Base-by-base conservation (phyloP, 2,888 invertebrate species). In the Cataglyphis altisquamis region DNA sequence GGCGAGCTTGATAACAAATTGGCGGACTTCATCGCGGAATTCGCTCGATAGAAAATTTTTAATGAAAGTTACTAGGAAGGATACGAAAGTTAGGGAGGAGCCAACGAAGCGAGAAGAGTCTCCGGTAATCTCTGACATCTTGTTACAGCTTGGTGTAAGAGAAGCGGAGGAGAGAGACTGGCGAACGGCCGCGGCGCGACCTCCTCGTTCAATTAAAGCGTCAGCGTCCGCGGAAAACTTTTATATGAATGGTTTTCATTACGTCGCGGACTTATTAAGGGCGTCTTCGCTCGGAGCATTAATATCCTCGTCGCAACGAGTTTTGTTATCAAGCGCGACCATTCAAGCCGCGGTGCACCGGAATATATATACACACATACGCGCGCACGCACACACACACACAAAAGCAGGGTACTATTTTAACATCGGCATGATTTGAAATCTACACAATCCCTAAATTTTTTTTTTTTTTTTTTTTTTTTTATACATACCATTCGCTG, bases 161-260 rank as follows among this genome's bases (percentile, higher is more conserved):
- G 87, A 82, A 57, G 66, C 32, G 82, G 39, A 75, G 25, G 77
- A 83, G 85, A 48, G 48, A 83, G 85, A 86, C 77, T 82, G 82
- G 73, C 87, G 80, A 85, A 81, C 70, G 84, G 82, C 67, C 87
- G 85, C 86, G 68, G 48, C 73, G 48, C 57, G 77, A 57, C 82
- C 82, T 36, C 66, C 68, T 86, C 87, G 93, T 94, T 93, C 93
- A 94, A 93, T 94, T 93, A 94, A 93, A 93, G 89, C 92, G 92
- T 92, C 93, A 92, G 90, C 91, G 84, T 84, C 89, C 90, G 88
- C 85, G 85, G 89, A 89, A 93, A 94, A 94, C 92, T 94, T 94
- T 94, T 92, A 92, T 94, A 93, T 92, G 92, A 94, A 94, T 94
- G 93, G 93, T 90, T 94, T 94, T 93, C 94, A 93, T 94, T 94